Evolutionary conservation across 2,888 invertebrate species (phyloP).

Genomic region (Palloptera scutellata): DNA sequence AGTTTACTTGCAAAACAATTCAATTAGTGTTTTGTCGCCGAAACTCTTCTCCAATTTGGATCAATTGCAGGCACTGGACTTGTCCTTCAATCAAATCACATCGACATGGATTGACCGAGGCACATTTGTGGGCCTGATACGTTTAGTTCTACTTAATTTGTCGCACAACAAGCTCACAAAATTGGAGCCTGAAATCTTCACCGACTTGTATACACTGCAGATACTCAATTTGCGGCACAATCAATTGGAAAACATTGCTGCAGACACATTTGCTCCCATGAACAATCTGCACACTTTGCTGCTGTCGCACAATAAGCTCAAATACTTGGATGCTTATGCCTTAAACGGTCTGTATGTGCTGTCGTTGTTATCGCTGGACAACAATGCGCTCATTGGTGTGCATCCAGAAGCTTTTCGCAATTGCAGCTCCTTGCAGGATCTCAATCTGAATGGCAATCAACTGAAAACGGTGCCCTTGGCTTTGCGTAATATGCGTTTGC

Average conservation of each 20-base stretch:
- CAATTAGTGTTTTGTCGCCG: conserved; percentile 84
- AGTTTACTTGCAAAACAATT: conserved; percentile 90
- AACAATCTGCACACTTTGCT: conserved; percentile 90
- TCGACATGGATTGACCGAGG: conserved; percentile 86
- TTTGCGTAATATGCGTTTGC: conserved; percentile 82
- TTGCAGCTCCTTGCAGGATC: conserved; percentile 88
- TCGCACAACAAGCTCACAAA: conserved; percentile 84
- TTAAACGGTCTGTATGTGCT: conserved; percentile 88
- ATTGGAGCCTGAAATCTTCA: conserved; percentile 83
- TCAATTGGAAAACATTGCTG: conserved; percentile 81
- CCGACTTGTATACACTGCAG: conserved; percentile 85
- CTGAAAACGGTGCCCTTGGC: conserved; percentile 83
- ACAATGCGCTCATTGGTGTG: conserved; percentile 82
- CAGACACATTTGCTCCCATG: conserved; percentile 89
- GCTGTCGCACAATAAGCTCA: conserved; percentile 85
- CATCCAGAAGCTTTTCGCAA: conserved; percentile 90
- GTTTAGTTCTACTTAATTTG: conserved; percentile 85
- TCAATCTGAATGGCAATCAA: conserved; percentile 88
- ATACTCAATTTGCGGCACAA: conserved; percentile 87
- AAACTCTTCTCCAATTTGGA: conserved; percentile 86
- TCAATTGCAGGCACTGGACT: conserved; percentile 81
- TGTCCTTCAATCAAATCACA: conserved; percentile 86
- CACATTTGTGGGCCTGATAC: conserved; percentile 87
- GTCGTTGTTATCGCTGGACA: conserved; percentile 84
- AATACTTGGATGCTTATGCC: conserved; percentile 84